Percentiles rank a stretch among this genome's conserved stretches.
Evolutionary conservation across 2,113 vertebrate genomes (phyloP).

Genomic region (Ramphastos sulfuratus): DNA sequence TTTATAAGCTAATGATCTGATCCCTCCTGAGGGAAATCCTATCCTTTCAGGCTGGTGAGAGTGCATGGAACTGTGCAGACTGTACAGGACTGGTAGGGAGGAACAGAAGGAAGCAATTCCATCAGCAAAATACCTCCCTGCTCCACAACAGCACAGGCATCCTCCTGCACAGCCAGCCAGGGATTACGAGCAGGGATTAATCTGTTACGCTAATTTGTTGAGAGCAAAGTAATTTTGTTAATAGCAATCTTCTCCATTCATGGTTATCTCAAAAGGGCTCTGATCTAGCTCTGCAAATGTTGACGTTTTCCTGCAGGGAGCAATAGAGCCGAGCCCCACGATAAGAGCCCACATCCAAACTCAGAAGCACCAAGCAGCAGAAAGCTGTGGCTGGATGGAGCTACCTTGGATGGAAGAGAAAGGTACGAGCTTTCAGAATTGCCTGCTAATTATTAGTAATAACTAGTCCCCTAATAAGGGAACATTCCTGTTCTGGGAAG

Average conservation of each 20-base stretch:
- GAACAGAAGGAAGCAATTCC: not conserved
- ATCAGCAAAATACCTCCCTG: not conserved
- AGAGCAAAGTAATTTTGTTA: conserved; percentile 26
- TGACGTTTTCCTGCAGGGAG: not conserved
- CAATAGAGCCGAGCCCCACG: accelerated
- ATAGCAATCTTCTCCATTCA: not conserved
- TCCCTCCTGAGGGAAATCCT: conserved; percentile 37
- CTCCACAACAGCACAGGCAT: not conserved
- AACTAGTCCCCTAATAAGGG: not conserved
- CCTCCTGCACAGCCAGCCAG: not conserved
- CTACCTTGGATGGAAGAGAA: not conserved
- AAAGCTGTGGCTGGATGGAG: not conserved
- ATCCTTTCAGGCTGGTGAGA: not conserved
- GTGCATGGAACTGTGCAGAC: accelerated
- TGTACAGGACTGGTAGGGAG: not conserved
- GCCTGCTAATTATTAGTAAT: not conserved
- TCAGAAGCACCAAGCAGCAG: not conserved
- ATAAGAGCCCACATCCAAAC: not conserved
- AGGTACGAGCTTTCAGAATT: not conserved
- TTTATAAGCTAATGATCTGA: conserved; percentile 60
- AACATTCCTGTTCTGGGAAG: not conserved
- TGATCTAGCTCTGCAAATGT: not conserved
- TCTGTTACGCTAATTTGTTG: not conserved
- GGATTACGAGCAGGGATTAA: not conserved
- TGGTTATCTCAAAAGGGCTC: not conserved